Evolutionary conservation across 1,140 invertebrate genomes (phyloP).

Genomic region (Trachymyrmex cornetzi): DNA sequence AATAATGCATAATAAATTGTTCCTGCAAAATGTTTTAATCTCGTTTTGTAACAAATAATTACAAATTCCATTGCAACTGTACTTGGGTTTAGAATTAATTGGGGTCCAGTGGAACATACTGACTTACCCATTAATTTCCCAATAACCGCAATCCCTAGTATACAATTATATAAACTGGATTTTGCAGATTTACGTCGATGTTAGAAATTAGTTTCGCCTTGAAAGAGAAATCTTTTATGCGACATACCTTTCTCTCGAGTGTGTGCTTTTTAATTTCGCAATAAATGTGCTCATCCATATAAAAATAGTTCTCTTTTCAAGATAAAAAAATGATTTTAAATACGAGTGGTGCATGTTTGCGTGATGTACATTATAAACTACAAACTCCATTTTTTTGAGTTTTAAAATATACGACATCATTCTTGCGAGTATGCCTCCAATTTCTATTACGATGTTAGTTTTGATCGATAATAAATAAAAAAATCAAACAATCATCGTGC

Average conservation of each 20-base stretch:
- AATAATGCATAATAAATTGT: neutral
- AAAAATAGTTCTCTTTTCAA: neutral
- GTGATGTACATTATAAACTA: neutral
- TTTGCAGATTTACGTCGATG: neutral
- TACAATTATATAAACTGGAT: neutral
- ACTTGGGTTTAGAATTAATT: slow-evolving; percentile 7
- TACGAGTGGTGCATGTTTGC: neutral
- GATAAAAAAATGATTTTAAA: neutral
- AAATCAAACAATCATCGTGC: neutral
- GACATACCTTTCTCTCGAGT: neutral
- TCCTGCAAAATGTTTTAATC: neutral
- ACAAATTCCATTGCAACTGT: neutral
- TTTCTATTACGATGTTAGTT: neutral
- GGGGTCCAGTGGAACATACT: neutral
- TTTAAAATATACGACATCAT: neutral
- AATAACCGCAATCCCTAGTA: neutral
- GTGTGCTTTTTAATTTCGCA: neutral
- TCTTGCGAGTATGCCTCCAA: neutral
- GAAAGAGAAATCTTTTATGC: neutral
- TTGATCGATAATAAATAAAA: neutral
- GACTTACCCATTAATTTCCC: slow-evolving; percentile 10
- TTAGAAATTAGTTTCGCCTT: neutral
- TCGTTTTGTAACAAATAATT: neutral
- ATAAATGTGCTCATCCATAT: neutral
- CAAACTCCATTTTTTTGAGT: slow-evolving; percentile 21